A percentile compares a stretch with the other conserved stretches of the same genome.
Evolutionary conservation across 2,113 vertebrate genomes (phyloP).

Genomic region (Asarcornis scutulata): DNA sequence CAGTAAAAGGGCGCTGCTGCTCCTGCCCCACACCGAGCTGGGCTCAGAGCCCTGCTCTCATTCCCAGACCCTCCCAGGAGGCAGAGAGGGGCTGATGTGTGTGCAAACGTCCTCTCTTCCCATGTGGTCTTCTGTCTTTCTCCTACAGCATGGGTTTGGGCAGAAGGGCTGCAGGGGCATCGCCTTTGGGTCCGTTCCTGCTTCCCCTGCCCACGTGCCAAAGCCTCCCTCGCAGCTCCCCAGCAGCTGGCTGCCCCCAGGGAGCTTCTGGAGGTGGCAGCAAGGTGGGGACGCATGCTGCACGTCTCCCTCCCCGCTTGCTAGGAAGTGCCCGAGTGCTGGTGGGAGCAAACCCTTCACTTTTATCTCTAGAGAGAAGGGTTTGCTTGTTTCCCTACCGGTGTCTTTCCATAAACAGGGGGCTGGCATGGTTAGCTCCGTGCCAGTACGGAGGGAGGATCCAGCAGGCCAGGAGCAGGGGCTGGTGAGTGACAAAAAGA

Average conservation of each 20-base stretch:
- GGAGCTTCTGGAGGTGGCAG: not conserved
- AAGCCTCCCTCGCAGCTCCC: not conserved
- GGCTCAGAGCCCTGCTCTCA: not conserved
- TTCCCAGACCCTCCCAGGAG: not conserved
- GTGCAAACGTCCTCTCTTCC: not conserved
- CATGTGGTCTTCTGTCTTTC: not conserved
- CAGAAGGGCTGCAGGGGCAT: not conserved
- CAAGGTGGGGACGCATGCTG: not conserved
- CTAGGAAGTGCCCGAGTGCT: not conserved
- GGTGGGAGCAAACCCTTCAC: not conserved
- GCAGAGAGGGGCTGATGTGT: not conserved
- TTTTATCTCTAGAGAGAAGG: not conserved
- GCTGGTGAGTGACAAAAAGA: not conserved
- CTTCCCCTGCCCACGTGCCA: not conserved
- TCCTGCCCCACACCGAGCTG: not conserved
- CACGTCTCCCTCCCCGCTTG: not conserved
- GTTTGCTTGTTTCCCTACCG: not conserved
- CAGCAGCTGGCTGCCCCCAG: not conserved
- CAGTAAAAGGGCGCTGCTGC: not conserved
- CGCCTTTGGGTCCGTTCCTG: not conserved
- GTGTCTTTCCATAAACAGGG: not conserved
- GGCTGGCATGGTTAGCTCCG: not conserved
- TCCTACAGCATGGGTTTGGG: not conserved
- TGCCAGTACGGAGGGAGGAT: not conserved
- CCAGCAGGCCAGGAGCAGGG: not conserved